These are phyloP conservation scores for Cryptoprocta ferox DNA, from an alignment of 2,797 vertebrate genomes.

Conservation along the genomic window DNA sequence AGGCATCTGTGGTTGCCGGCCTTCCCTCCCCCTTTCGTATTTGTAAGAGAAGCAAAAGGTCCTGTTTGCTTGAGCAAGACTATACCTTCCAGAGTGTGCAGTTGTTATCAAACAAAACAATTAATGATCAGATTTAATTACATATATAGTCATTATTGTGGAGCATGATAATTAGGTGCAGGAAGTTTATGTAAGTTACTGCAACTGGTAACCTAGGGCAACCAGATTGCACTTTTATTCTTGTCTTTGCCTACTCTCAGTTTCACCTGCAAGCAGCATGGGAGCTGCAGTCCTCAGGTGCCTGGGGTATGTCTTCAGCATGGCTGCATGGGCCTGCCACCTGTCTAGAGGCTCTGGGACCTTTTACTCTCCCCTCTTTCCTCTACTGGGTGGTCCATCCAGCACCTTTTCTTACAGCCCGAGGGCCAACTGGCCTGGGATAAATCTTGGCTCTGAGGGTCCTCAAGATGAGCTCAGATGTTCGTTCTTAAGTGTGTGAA, in stretches of 20 bases:
- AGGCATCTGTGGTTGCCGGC: not conserved
- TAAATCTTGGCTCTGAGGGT: not conserved
- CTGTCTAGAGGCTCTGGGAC: not conserved
- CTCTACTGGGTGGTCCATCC: not conserved
- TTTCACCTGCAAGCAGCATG: not conserved
- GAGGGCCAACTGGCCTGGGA: not conserved
- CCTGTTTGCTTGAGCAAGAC: slow-evolving; percentile 34
- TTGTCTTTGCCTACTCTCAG: not conserved
- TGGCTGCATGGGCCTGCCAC: not conserved
- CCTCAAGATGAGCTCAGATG: not conserved
- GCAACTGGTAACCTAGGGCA: not conserved
- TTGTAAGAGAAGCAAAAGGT: slow-evolving; percentile 29
- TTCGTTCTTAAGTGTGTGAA: not conserved
- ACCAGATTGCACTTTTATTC: not conserved
- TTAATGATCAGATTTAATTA: not conserved
- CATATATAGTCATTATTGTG: not conserved
- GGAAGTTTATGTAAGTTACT: not conserved
- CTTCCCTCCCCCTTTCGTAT: not conserved
- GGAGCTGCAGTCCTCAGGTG: not conserved
- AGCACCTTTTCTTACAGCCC: not conserved
- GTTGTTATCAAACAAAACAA: not conserved
- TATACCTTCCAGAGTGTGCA: not conserved
- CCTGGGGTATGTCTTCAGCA: not conserved
- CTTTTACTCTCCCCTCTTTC: not conserved
- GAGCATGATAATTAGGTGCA: not conserved